Percentiles rank a stretch among this genome's conserved stretches.
These are phyloP conservation scores for Illadopsis cleaveri DNA, from an alignment of 2,113 vertebrate genomes.

Conservation along the genomic window DNA sequence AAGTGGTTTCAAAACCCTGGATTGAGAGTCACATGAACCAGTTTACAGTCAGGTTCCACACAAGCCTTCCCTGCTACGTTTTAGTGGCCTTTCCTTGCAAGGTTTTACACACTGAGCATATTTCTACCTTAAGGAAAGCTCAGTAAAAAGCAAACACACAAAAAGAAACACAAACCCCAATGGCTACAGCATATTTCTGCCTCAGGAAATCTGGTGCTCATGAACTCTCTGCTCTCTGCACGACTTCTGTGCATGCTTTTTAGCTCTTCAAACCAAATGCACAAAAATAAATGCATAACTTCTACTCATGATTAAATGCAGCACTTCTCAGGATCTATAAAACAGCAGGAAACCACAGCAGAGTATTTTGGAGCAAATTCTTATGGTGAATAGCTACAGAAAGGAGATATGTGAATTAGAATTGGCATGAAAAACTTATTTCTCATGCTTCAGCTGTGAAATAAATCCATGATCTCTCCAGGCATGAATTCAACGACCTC, in stretches of 20 bases:
- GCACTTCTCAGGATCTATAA: background rate
- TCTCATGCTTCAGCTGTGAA: background rate
- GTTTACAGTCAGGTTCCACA: background rate
- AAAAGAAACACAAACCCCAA: background rate
- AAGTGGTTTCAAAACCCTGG: background rate
- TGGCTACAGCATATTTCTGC: background rate
- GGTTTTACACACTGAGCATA: background rate
- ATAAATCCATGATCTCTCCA: background rate
- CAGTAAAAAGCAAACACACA: background rate
- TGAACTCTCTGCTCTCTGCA: background rate
- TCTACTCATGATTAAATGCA: background rate
- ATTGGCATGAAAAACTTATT: background rate
- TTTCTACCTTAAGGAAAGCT: background rate
- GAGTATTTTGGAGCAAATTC: background rate
- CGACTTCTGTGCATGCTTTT: rapidly evolving
- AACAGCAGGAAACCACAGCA: background rate
- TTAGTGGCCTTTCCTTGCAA: background rate
- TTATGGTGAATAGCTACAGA: background rate
- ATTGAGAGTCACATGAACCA: background rate
- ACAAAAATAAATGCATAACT: background rate
- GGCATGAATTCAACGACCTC: background rate
- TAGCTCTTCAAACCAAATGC: background rate
- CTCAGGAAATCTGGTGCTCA: background rate
- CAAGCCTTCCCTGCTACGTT: background rate
- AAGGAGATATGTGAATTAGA: background rate